These are phyloP conservation scores for Lepidostoma basale DNA, from an alignment of 1,140 invertebrate species.

Conservation along the genomic window DNA sequence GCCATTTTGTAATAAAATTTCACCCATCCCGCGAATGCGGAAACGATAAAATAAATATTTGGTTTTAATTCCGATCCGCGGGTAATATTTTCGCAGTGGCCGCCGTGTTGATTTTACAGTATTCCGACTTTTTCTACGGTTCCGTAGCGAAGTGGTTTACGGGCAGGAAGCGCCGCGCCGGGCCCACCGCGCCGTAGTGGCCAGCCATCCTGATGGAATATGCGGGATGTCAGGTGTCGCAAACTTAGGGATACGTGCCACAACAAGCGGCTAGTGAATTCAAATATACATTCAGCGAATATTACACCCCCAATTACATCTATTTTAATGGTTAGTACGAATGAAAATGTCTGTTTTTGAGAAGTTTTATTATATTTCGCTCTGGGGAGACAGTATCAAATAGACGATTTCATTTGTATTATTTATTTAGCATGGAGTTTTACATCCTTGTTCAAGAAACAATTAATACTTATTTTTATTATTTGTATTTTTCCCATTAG, in stretches of 20 bases:
- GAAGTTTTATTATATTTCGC: too few species aligned
- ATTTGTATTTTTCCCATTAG: too few species aligned
- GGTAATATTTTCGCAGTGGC: constrained; percentile 39
- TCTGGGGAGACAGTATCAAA: too few species aligned
- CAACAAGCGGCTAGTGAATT: neutral
- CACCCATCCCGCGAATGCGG: constrained; percentile 26
- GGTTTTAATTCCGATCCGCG: constrained; percentile 42
- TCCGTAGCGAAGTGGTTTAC: neutral
- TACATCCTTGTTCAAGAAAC: too few species aligned
- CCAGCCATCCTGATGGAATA: neutral
- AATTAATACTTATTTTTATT: too few species aligned
- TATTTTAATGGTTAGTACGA: too few species aligned
- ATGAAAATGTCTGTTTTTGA: too few species aligned
- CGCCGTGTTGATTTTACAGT: constrained; percentile 39
- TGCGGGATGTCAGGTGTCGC: neutral
- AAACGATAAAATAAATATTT: constrained; percentile 44
- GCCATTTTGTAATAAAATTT: constrained; percentile 41
- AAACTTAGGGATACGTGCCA: neutral
- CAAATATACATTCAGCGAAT: too few species aligned
- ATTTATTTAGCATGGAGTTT: too few species aligned
- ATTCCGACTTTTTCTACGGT: constrained; percentile 13
- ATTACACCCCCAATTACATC: too few species aligned
- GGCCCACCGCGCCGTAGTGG: neutral
- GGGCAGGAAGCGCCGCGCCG: neutral
- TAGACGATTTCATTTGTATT: too few species aligned